These are phyloP conservation scores for Rhinatrema bivittatum DNA, from an alignment of 2,797 vertebrate genomes.

Conservation along the genomic window DNA sequence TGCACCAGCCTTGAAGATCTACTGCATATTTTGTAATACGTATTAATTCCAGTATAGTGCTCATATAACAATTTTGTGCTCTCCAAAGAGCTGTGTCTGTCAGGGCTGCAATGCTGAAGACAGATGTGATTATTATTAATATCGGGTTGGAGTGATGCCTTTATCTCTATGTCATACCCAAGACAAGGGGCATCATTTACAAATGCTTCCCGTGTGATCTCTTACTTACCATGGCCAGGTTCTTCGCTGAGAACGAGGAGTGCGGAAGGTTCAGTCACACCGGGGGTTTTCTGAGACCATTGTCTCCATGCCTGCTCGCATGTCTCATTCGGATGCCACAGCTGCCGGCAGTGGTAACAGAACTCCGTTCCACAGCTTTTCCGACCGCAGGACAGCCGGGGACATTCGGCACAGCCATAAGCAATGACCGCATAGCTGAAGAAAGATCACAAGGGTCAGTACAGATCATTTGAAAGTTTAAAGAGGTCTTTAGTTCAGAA, in stretches of 20 bases:
- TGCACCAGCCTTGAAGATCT: no score
- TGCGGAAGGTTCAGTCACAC: conserved; percentile 48
- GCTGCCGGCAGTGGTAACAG: conserved; percentile 83
- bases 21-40: no score
- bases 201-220: neutral
- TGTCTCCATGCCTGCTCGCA: conserved; percentile 68
- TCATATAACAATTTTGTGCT: no score
- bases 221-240: conserved; percentile 51
- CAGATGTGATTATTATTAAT: no score
- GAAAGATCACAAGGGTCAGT: neutral
- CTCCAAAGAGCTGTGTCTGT: no score
- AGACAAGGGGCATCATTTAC: neutral
- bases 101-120: no score
- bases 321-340: conserved; percentile 78
- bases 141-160: no score
- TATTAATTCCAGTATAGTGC: no score
- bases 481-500: no score
- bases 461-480: neutral
- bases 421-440: conserved; percentile 77
- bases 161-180: no score
- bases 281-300: no score
- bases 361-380: conserved; percentile 78
- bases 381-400: conserved; percentile 71
- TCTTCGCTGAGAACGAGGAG: conserved; percentile 69
- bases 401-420: conserved; percentile 74